Evolutionary conservation across 2,888 invertebrate genomes (phyloP), one percentile per base, ranked within the genome.

Genomic region (Esperia sulphurella): DNA sequence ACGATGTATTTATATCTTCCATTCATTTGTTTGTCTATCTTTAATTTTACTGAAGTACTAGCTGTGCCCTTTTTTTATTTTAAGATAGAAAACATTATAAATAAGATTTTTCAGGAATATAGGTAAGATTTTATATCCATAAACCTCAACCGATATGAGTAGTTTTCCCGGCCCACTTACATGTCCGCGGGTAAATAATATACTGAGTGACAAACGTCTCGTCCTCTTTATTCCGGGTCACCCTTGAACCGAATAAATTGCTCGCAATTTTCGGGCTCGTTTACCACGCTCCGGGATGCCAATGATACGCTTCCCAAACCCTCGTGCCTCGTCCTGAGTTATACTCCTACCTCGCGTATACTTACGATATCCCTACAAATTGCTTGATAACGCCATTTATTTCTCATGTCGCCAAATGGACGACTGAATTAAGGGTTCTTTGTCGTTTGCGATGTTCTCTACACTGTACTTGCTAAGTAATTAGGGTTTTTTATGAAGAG

Each of bases 181-280:
- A 64, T 65, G 73, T 70, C 71, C 68, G 68, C 62, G 71, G 68
- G 70, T 79, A 80, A 83, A 81, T 80, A 82, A 82, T 82, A 83
- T 73, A 83, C 76, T 72, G 79, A 80, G 79, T 84, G 83, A 82
- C 79, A 82, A 84, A 79, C 76, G 78, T 75, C 71, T 73, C 71
- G 73, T 74, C 46, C 51, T 75, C 78, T 81, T 80, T 79, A 79
- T 79, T 80, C 78, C 65, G 77, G 83, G 82, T 82, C 80, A 83
- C 80, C 80, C 83, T 79, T 78, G 82, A 83, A 83, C 77, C 73
- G 75, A 78, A 84, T 83, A 87, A 83, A 86, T 85, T 83, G 83
- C 74, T 59, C 65, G 76, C 80, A 81, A 85, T 85, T 85, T 86
- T 83, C 79, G 77, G 82, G 76, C 68, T 82, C 81, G 79, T 84